Evolutionary conservation across 2,797 vertebrate species (phyloP).

Genomic region (Periophthalmus magnuspinnatus): DNA sequence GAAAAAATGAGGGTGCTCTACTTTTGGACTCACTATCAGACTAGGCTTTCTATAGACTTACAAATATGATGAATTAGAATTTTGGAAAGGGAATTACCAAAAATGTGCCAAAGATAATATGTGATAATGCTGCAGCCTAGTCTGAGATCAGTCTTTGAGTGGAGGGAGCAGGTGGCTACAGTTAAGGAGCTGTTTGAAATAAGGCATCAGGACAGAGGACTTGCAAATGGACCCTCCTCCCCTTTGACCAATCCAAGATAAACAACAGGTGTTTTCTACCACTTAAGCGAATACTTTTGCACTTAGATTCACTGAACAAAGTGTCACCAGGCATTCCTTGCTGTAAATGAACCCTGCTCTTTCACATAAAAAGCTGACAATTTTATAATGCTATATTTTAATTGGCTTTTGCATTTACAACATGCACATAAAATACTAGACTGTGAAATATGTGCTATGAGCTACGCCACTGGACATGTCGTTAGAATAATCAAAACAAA

Average conservation of each 20-base stretch:
- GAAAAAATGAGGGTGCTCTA: conserved; percentile 46
- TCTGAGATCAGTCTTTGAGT: conserved; percentile 78
- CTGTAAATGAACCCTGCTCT: conserved; percentile 5
- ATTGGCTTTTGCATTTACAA: conserved; percentile 1
- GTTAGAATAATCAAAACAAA: conserved; percentile 83
- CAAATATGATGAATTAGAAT: conserved; percentile 12
- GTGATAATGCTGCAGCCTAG: conserved; percentile 60
- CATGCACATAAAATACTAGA: conserved; percentile 6
- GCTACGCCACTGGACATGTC: conserved; percentile 67
- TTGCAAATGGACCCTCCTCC: conserved; percentile 57
- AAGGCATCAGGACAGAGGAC: conserved; percentile 70
- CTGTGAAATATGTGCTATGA: conserved; percentile 26
- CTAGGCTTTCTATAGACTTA: conserved; percentile 62
- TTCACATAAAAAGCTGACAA: background rate
- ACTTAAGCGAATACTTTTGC: conserved; percentile 17
- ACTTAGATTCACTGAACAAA: conserved; percentile 36
- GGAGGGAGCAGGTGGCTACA: conserved; percentile 65
- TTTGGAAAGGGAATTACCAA: conserved; percentile 31
- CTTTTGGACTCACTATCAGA: conserved; percentile 71
- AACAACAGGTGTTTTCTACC: conserved; percentile 40
- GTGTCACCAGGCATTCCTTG: conserved; percentile 39
- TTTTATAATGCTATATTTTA: background rate
- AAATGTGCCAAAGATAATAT: conserved; percentile 35
- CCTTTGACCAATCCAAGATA: conserved; percentile 26
- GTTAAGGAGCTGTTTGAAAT: conserved; percentile 46